Conservation (phyloP, 1,140 invertebrate species). For the Tachypleus tridentatus region DNA sequence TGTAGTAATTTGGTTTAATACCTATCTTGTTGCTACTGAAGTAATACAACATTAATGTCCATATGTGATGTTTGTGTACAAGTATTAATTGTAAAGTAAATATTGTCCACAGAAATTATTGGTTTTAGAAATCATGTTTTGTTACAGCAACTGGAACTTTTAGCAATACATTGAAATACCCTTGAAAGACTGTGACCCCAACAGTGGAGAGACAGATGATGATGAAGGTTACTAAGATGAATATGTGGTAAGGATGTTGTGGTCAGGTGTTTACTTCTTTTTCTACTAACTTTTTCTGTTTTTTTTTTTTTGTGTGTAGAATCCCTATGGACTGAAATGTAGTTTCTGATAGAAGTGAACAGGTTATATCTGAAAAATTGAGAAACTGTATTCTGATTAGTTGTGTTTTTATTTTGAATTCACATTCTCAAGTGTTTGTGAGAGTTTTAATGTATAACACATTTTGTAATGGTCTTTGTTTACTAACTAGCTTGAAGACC, state of each 20-base stretch:
- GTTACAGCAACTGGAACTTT: constrained; percentile 50
- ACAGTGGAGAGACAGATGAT: constrained; percentile 81
- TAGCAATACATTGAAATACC: constrained; percentile 70
- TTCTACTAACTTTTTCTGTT: too few species aligned
- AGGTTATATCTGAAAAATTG: too few species aligned
- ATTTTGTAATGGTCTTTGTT: constrained; percentile 3
- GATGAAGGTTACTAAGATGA: constrained; percentile 68
- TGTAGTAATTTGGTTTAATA: too few species aligned
- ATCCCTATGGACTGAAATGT: too few species aligned
- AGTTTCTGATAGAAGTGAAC: too few species aligned
- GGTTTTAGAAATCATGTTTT: background rate
- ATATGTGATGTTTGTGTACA: too few species aligned
- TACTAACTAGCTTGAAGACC: constrained; percentile 63
- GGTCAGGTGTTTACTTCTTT: too few species aligned
- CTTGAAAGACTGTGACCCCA: constrained; percentile 92
- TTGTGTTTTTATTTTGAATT: constrained; percentile 14
- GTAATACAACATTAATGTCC: too few species aligned
- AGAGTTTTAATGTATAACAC: background rate
- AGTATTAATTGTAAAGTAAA: too few species aligned
- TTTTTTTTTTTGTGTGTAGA: too few species aligned
- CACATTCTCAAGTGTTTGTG: background rate
- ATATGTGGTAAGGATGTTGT: constrained; percentile 48
- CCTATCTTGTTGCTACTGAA: too few species aligned
- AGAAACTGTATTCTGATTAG: background rate
- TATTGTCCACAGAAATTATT: too few species aligned